Evolutionary conservation across 2,113 vertebrate genomes (phyloP), one percentile per base, ranked within the genome.

Genomic region (Aphyosemion australe): DNA sequence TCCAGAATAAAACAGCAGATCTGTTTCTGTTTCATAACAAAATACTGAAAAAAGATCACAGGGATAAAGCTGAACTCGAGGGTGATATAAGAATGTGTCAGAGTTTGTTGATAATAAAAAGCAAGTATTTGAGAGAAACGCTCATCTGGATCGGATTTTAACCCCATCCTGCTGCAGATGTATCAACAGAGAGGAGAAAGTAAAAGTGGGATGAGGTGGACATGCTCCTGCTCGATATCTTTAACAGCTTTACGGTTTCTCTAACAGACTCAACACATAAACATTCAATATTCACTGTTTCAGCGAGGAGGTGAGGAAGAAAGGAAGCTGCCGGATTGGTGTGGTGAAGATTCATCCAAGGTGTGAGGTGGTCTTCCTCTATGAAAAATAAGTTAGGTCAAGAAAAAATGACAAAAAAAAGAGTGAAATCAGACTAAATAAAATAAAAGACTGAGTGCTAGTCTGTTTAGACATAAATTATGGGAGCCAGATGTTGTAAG

Each of bases 161-260:
- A 34, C 57, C 52, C 26, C 57, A 74, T 12, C 10, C 5, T 50
- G 61, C 26, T 54, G 50, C 21, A 59, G 42, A 32, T 47, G 47
- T 32, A 26, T 20, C n/a, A 34, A 11, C 31, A 7, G 11, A 58
- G 31, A 32, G 21, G 20, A 37, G n/a, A 20, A 48, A 64, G 15
- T 37, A 37, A 37, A 37, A 14, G 21, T 31, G 32, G 34, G 49
- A 5, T 39, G 46, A 60, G 32, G 47, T 21, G 50, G 58, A 65
- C 62, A 55, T 72, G 74, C 71, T 61, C 49, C 14, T 70, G 31
- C 65, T 41, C 58, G 61, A 4, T 6, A 2, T 49, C 21, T 72
- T 42, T 60, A 21, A 42, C 62, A 67, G 8, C 61, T 63, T 70
- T 61, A 54, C 32, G 58, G n/a, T 71, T 70, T 61, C 15, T 12